Base-by-base conservation (phyloP, 2,797 vertebrate species). In the Syngnathus rostellatus region DNA sequence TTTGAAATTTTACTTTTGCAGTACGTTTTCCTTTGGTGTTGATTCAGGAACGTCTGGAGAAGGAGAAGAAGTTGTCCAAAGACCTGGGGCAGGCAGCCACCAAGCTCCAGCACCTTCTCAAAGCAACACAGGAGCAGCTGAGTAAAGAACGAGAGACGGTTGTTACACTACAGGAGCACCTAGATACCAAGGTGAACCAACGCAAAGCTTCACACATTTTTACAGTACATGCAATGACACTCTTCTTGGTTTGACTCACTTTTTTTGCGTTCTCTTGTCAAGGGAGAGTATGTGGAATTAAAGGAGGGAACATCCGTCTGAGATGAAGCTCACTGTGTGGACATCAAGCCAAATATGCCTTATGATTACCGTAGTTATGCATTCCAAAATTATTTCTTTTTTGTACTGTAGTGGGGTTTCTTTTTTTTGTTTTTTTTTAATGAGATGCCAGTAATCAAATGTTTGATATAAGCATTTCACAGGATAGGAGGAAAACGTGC, bases 281-380 rank as follows among this genome's bases (percentile, higher is more conserved):
- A 98, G 95, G 94, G 82, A 6, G 90, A 93, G n/a, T 81, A 86
- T 12, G 83, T 86, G 57, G 90, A 89, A 75, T 84, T 87, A 54
- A 95, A 95, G 84, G 93, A 95, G 87, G 95, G 95, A 74, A 98
- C 95, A 1, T 98, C 96, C 1, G 95, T 98, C 85, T 98, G 89
- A 97, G 2, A 14, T 68, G 70, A 77, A 73, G 79, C 43, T 74
- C 53, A 64, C 64, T 6, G 64, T 81, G 72, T 86, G 91, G 88
- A 85, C 83, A 73, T 79, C 80, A 85, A 90, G 84, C 88, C 94
- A 93, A 94, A 94, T 93, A 94, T 94, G 94, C 94, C 94, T 97
- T 97, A 95, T 87, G 89, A 88, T 85, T 88, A 89, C 82, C 80
- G 82, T 87, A 90, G 86, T 90, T 87, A 89, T 89, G 86, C 93